A percentile compares a stretch with the other conserved stretches of the same genome.
These are phyloP conservation scores for Panthera leo DNA, from an alignment of 2,113 vertebrate species.

Conservation along the genomic window DNA sequence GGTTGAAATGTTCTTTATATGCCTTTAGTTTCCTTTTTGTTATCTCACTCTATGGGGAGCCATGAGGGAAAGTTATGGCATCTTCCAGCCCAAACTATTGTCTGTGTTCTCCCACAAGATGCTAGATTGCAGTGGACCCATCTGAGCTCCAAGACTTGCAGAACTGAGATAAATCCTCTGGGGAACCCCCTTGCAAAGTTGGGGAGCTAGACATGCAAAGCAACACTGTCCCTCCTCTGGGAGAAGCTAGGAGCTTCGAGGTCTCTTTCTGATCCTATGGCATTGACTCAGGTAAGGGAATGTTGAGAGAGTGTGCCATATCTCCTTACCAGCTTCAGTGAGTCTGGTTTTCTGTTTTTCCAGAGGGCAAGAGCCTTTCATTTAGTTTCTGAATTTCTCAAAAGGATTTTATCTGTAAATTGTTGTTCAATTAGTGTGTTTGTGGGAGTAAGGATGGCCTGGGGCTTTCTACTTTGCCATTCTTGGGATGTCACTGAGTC, in stretches of 20 bases:
- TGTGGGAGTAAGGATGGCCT: neutral
- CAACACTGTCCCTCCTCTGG: neutral
- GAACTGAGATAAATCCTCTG: neutral
- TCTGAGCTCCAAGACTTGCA: neutral
- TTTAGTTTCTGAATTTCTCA: neutral
- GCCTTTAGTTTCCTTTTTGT: neutral
- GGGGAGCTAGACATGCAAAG: neutral
- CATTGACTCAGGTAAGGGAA: neutral
- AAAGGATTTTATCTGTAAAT: neutral
- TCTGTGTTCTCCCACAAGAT: neutral
- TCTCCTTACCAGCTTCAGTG: neutral
- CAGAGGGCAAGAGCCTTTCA: neutral
- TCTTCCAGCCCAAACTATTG: neutral
- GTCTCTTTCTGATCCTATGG: neutral
- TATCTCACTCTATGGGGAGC: neutral
- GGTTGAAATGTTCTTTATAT: neutral
- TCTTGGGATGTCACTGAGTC: neutral
- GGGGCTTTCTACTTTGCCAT: neutral
- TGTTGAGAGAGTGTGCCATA: too few species aligned
- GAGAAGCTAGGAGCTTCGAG: neutral
- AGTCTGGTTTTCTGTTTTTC: neutral
- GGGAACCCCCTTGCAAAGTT: neutral
- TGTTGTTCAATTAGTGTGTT: neutral
- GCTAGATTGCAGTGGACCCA: neutral
- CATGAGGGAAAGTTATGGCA: neutral